Conservation (phyloP, 2,797 vertebrate species). For the Dermochelys coriacea region DNA sequence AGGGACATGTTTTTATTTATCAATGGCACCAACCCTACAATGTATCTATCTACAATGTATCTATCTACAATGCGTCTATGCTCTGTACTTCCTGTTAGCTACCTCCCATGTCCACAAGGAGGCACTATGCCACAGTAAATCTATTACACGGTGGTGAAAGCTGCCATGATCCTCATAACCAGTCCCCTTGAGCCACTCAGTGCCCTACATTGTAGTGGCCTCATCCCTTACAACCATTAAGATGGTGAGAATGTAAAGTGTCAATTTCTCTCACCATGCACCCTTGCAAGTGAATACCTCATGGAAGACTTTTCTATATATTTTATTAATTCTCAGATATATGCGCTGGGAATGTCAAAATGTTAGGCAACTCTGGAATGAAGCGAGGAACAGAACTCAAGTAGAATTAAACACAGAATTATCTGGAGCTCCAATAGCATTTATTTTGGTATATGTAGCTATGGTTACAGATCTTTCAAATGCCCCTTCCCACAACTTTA, state of each 20-base stretch:
- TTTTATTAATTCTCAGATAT: constrained; percentile 9
- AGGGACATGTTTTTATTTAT: not conserved
- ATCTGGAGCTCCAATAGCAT: not conserved
- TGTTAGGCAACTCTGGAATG: constrained; percentile 33
- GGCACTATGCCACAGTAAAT: rapidly evolving
- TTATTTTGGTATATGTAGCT: not conserved
- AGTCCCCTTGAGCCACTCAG: rapidly evolving
- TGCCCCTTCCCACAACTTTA: not conserved
- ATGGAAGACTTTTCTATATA: not conserved
- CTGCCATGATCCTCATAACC: not conserved
- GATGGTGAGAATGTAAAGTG: not conserved
- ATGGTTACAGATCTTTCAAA: constrained; percentile 11
- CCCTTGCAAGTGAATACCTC: not conserved
- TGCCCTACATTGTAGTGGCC: not conserved
- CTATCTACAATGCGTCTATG: too few relatives aligned
- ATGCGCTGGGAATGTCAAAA: constrained; percentile 48
- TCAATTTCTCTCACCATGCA: not conserved
- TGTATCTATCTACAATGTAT: too few relatives aligned
- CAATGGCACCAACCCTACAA: not conserved
- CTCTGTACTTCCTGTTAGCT: too few relatives aligned
- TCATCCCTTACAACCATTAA: not conserved
- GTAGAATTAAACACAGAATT: constrained; percentile 34
- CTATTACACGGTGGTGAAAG: not conserved
- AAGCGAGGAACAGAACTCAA: constrained; percentile 19
- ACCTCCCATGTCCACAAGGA: rapidly evolving